Base-by-base conservation (phyloP, 2,888 invertebrate genomes). In the Latrodectus hesperus region DNA sequence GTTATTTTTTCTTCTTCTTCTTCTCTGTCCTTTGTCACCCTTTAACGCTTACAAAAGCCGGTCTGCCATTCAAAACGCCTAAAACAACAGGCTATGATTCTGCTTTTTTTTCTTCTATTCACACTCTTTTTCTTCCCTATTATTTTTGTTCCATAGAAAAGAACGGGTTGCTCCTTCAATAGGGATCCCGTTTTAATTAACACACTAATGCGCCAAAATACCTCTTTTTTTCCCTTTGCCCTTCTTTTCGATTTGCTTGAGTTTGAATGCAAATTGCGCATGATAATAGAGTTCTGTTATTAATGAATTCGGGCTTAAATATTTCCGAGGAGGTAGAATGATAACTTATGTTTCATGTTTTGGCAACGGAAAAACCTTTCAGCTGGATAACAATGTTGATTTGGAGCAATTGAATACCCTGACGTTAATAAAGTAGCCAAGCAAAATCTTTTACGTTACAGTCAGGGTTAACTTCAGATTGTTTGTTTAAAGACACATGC, bases 31-130 rank as follows among this genome's bases (percentile, higher is more conserved):
- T 38, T 78, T 71, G 65, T 70, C 75, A 67, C 82, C 75, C 76
- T 84, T 84, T 84, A 65, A 11, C 71, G 64, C 72, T 72, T 64
- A 84, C 84, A 84, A 84, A 78, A 67, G 77, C 68, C 75, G 52
- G 51, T 67, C 64, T 72, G 71, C 84, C 67, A 84, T 87, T 87
- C 81, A 77, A 65, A 77, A 49, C 73, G 77, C 79, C 76, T 87
- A 87, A 87, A 87, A 87, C 86, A 87, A 87, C 79, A 81, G 75
- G 77, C 76, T 64, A 60, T 80, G 81, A 65, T 73, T 84, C 60
- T 53, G n/a, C 53, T 14, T 49, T 84, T 73, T 73, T 78, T 53
- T 51, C 38, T n/a, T 68, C 22, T 73, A 53, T 52, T 73, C 17
- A 51, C 26, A 11, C n/a, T 68, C 55, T 78, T 78, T 70, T 78